These are phyloP conservation scores for Sus scrofa DNA, from an alignment of 2,113 vertebrate genomes.

Conservation along the genomic window T2T-Sscrofa CM000818.6:2929001-2929500, in stretches of 20 bases:
- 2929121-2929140: too few species aligned
- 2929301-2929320: not conserved
- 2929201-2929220: not conserved
- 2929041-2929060: too few species aligned
- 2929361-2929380: not conserved
- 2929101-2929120: too few species aligned
- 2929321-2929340: rapidly evolving
- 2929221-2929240: not conserved
- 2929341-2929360: rapidly evolving
- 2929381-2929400: not conserved
- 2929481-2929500: not conserved
- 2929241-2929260: not conserved
- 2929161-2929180: not conserved
- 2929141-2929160: too few species aligned
- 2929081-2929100: too few species aligned
- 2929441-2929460: not conserved
- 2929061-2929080: too few species aligned
- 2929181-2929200: not conserved
- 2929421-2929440: not conserved
- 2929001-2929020: too few species aligned
- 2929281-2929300: not conserved
- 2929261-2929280: not conserved
- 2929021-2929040: too few species aligned
- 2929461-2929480: not conserved
- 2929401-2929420: not conserved